phyloP scores from a whole-genome alignment of 2,797 vertebrate species.

The Sebastes diploproa region DNA sequence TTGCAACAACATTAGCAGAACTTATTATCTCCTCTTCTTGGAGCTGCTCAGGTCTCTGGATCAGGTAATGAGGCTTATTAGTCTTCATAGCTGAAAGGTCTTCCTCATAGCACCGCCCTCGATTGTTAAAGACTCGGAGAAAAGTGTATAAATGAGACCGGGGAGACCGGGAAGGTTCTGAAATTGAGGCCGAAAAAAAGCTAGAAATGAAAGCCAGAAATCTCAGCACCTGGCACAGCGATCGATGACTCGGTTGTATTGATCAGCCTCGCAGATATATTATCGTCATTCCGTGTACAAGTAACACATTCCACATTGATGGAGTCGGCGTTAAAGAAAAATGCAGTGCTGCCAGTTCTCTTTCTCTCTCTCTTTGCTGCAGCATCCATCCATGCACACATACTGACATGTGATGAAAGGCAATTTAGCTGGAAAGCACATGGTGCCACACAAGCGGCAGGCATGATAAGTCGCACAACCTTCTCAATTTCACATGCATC shows the following conservation, averaged over 20 bases:
- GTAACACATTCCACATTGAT: constrained; percentile 1
- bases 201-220: constrained; percentile 41
- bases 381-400: neutral
- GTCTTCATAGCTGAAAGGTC: constrained; percentile 28
- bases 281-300: constrained; percentile 7
- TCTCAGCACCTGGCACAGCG: constrained; percentile 14
- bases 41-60: neutral
- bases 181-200: neutral
- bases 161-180: neutral
- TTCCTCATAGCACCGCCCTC: constrained; percentile 17
- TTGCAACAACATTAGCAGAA: constrained; percentile 19
- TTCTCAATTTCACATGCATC: neutral
- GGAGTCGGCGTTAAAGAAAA: neutral
- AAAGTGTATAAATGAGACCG: constrained; percentile 20
- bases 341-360: neutral
- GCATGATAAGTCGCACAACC: neutral
- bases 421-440: constrained; percentile 1
- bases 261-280: constrained; percentile 32
- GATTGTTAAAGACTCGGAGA: constrained; percentile 23
- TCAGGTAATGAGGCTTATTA: constrained; percentile 45
- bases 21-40: neutral
- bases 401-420: constrained; percentile 1
- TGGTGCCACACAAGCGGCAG: neutral
- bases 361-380: neutral
- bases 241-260: constrained; percentile 38